These are phyloP conservation scores for Augochlorella aurata DNA, from an alignment of 2,888 invertebrate genomes.

Conservation along the genomic window DNA sequence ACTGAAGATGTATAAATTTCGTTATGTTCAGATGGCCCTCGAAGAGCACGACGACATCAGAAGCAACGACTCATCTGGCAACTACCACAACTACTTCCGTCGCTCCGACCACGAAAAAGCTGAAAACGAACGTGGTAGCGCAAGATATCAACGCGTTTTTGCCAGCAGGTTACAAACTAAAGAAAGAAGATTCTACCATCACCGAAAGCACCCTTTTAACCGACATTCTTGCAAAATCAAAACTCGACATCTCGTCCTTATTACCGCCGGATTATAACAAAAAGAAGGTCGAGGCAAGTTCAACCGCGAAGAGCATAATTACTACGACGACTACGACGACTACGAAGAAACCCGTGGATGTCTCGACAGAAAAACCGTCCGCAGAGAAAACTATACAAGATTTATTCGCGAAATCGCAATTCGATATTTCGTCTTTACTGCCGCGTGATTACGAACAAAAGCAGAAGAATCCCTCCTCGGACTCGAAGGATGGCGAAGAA, in stretches of 20 bases:
- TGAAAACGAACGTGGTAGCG: constrained; percentile 51
- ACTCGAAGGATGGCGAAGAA: constrained; percentile 1
- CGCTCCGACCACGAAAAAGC: constrained; percentile 45
- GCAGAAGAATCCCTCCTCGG: constrained; percentile 46
- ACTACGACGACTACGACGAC: constrained; percentile 72
- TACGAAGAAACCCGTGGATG: constrained; percentile 26
- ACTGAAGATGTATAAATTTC: too few species aligned
- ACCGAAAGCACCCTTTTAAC: constrained; percentile 78
- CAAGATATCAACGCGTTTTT: constrained; percentile 85
- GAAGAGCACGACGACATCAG: constrained; percentile 51
- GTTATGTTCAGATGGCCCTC: constrained; percentile 57
- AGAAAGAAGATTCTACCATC: constrained; percentile 79
- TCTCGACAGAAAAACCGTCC: constrained; percentile 64
- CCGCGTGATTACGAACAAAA: constrained; percentile 85
- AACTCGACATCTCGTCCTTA: constrained; percentile 84
- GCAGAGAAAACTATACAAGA: constrained; percentile 70
- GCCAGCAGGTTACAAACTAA: constrained; percentile 86
- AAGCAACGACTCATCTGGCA: constrained; percentile 34
- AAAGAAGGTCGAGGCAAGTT: constrained; percentile 67
- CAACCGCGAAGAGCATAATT: background rate
- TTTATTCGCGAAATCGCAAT: constrained; percentile 76
- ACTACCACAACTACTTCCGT: constrained; percentile 33
- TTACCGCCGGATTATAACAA: constrained; percentile 86
- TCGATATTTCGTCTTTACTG: constrained; percentile 82
- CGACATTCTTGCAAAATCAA: constrained; percentile 77